Evolutionary conservation across 1,140 invertebrate species (phyloP).

Genomic region (Hyles euphorbiae): DNA sequence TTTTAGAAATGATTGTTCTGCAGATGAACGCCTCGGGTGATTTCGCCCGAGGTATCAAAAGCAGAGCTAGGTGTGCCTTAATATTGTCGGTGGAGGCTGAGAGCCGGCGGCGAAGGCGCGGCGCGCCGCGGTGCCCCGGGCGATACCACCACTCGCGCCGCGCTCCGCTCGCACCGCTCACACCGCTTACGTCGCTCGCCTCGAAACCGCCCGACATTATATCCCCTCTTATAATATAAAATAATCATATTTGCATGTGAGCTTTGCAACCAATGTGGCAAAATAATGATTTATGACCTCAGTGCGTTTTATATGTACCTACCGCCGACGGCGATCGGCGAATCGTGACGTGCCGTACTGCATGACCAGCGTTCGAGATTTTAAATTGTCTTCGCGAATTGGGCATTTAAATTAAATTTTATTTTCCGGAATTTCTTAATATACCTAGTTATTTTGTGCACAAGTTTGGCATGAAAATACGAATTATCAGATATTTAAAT

Average conservation of each 20-base stretch:
- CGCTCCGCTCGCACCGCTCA: not conserved
- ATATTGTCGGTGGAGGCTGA: slow-evolving; percentile 26
- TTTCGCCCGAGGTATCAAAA: slow-evolving; percentile 35
- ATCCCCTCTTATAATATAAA: slow-evolving; percentile 25
- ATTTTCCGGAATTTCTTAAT: not conserved
- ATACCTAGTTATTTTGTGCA: not conserved
- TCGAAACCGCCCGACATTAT: slow-evolving; percentile 10
- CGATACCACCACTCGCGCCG: slow-evolving; percentile 1
- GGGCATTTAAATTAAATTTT: too few relatives aligned
- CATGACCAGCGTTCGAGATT: not conserved
- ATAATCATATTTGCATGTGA: slow-evolving; percentile 32
- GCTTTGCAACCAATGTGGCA: slow-evolving; percentile 27
- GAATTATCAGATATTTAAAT: too few relatives aligned
- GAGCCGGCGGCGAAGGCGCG: slow-evolving; percentile 16
- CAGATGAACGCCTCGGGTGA: slow-evolving; percentile 41
- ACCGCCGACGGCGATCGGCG: slow-evolving; percentile 21
- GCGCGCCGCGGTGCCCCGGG: slow-evolving; percentile 20
- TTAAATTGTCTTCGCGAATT: slow-evolving; percentile 4
- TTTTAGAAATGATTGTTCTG: slow-evolving; percentile 62
- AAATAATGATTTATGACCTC: slow-evolving; percentile 37
- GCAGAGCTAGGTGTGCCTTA: slow-evolving; percentile 48
- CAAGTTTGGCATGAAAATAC: not conserved
- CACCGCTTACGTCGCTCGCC: slow-evolving; percentile 4
- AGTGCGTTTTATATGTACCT: slow-evolving; percentile 26
- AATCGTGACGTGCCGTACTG: slow-evolving; percentile 22